Base-by-base conservation (phyloP, 2,797 vertebrate genomes). In the Trematocara caparti region DNA sequence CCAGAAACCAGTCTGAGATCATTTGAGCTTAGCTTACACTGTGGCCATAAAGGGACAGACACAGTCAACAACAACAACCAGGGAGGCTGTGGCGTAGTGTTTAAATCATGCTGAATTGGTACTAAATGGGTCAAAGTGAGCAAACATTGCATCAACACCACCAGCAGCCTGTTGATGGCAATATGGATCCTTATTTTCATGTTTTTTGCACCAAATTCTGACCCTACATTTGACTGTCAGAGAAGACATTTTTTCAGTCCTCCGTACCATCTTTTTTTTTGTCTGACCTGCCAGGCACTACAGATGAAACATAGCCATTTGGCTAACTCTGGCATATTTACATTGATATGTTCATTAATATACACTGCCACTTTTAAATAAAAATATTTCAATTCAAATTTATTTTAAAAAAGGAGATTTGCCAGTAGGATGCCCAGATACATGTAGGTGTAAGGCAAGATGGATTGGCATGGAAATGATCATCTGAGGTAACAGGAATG, bases 271-370 rank as follows among this genome's bases (percentile, higher is more conserved):
- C 2, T 32, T 13, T 30, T 30, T 40, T 2, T 40, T 59, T 34
- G 55, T n/a, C 55, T 34, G 30, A 57, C 32, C 15, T 57, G 9
- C 9, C 55, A 59, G 55, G 15, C 15, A 59, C 30, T 59, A 0
- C 0, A 34, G 30, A 59, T n/a, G 55, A 34, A 34, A 59, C 55
- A 34, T 34, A n/a, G 55, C 55, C 30, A 59, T 59, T 59, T 59
- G 30, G 15, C 55, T 59, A n/a, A 59, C 15, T 34, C 53, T 34
- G 8, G 15, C 15, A 34, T 59, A 57, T 53, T 53, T 27, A 30
- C 51, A 53, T 30, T 53, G 24, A 53, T 53, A 53, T 53, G 50
- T 53, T 51, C 50, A 55, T 6, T 59, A 59, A 59, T 59, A 59
- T 59, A 32, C 8, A 59, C 30, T 34, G 30, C 0, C 55, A 15